A percentile compares a stretch with the other conserved stretches of the same genome.
These are phyloP conservation scores for Channa maculata DNA, from an alignment of 2,113 vertebrate species.

Conservation along the genomic window DNA sequence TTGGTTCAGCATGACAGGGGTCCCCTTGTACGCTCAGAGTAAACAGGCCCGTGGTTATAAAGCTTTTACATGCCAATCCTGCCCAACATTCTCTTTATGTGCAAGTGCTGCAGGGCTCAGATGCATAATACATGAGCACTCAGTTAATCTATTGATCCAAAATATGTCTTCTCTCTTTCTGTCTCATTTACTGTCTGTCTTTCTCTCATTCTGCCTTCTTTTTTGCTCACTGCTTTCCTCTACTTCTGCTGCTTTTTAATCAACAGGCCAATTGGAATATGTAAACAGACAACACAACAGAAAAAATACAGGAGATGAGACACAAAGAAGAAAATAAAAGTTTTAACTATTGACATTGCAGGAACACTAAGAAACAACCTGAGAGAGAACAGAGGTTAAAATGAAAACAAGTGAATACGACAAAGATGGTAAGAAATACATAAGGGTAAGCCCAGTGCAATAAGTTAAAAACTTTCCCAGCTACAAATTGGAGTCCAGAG, in stretches of 20 bases:
- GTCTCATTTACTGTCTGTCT: slow-evolving; percentile 74
- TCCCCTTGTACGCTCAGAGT: slow-evolving; percentile 68
- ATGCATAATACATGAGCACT: slow-evolving; percentile 88
- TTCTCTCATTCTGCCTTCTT: slow-evolving; percentile 57
- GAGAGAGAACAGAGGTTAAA: slow-evolving; percentile 31
- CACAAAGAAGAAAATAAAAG: slow-evolving; percentile 50
- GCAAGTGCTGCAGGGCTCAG: slow-evolving; percentile 83
- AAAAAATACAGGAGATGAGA: slow-evolving; percentile 14
- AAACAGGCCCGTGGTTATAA: slow-evolving; percentile 84
- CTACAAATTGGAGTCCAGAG: background rate
- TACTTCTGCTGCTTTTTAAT: slow-evolving; percentile 8
- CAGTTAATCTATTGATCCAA: slow-evolving; percentile 88
- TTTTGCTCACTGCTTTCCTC: slow-evolving; percentile 7
- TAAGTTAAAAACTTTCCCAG: too few species aligned
- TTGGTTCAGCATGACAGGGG: slow-evolving; percentile 47
- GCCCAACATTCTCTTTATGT: slow-evolving; percentile 83
- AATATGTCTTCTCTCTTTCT: slow-evolving; percentile 77
- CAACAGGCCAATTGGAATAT: slow-evolving; percentile 18
- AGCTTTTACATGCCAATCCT: slow-evolving; percentile 85
- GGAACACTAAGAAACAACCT: slow-evolving; percentile 35
- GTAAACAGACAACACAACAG: slow-evolving; percentile 21
- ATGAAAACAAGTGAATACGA: slow-evolving; percentile 23
- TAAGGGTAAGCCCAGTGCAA: background rate
- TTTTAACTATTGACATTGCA: slow-evolving; percentile 52
- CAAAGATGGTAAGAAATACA: background rate